Percentiles rank a stretch among this genome's conserved stretches.
Conservation (phyloP, 2,113 vertebrate species). For the Barnardius zonarius region DNA sequence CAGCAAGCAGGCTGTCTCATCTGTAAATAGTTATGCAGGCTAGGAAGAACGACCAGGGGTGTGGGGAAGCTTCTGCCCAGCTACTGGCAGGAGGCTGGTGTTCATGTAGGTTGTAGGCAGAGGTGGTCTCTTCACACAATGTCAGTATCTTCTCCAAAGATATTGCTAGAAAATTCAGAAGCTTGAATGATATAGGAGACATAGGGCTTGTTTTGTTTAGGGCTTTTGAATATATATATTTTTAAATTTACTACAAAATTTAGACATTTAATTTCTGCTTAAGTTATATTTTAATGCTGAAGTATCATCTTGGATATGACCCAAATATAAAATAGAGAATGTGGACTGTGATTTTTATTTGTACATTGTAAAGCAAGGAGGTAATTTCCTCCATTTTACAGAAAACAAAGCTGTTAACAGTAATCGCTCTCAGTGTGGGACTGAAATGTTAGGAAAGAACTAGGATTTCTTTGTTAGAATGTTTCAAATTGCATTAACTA, state of each 20-base stretch:
- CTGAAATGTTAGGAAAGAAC: background rate
- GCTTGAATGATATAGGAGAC: background rate
- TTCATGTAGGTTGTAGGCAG: background rate
- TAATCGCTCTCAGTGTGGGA: background rate
- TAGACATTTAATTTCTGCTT: background rate
- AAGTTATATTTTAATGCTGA: background rate
- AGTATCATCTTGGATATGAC: background rate
- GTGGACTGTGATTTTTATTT: background rate
- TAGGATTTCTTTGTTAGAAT: background rate
- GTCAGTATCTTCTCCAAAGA: background rate
- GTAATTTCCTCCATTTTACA: background rate
- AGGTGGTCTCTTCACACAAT: background rate
- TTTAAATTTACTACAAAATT: background rate
- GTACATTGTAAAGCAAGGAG: background rate
- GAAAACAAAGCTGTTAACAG: background rate
- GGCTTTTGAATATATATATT: background rate
- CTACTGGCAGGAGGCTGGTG: background rate
- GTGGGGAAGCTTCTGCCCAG: background rate
- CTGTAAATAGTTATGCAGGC: background rate
- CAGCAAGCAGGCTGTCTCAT: background rate
- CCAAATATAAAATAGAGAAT: background rate
- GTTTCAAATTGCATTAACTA: background rate
- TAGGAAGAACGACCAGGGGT: background rate
- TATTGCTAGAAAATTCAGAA: background rate
- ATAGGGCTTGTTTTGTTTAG: background rate